Base-by-base conservation (phyloP, 2,797 vertebrate genomes). In the Dryobates pubescens region DNA sequence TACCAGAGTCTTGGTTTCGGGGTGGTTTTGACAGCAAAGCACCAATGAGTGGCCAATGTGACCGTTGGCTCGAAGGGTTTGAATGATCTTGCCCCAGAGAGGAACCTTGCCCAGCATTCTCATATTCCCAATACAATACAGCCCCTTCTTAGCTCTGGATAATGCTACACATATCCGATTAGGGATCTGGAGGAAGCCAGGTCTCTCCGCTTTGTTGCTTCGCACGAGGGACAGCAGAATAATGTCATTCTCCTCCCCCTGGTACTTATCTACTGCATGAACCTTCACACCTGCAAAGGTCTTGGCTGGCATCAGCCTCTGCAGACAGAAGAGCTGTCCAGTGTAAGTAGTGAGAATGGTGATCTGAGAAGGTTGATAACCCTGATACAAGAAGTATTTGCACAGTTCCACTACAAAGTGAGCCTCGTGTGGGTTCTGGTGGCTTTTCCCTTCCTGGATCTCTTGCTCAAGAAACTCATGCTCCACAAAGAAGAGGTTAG, bases 241-340 rank as follows among this genome's bases (percentile, higher is more conserved):
- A 76, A 99, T 99, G 90, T 99, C 99, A n/a, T 99, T 99, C 96
- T 99, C 99, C 86, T 99, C 99, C 13, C 99, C 99, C 93, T 99
- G 99, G 96, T 99, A 99, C 90, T 99, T 99, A 97, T 99, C 99
- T 20, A 99, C 99, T 8, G 99, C 99, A 2, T 98, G 98, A 75
- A 99, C 98, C 96, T 97, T 99, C 93, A 99, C 98, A 8, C 98
- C 99, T 54, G 96, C 61, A 71, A 99, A 99, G 27, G 93, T 76
- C 9, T 81, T 97, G 22, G 96, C 97, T 41, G 98, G 98, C 98
- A 99, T 98, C 17, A 98, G 96, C 11, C 96, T 98, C 36, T 97
- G 98, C 91, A 99, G 97, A 92, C 98, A 99, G 95, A 98, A 97
- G 51, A 99, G 98, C 96, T 99, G 99, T 41, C 99, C 99, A 0